A percentile compares a stretch with the other conserved stretches of the same genome.
These are phyloP conservation scores for Drosophila ercepeae DNA, from an alignment of 1,140 invertebrate genomes.

Conservation along the genomic window DNA sequence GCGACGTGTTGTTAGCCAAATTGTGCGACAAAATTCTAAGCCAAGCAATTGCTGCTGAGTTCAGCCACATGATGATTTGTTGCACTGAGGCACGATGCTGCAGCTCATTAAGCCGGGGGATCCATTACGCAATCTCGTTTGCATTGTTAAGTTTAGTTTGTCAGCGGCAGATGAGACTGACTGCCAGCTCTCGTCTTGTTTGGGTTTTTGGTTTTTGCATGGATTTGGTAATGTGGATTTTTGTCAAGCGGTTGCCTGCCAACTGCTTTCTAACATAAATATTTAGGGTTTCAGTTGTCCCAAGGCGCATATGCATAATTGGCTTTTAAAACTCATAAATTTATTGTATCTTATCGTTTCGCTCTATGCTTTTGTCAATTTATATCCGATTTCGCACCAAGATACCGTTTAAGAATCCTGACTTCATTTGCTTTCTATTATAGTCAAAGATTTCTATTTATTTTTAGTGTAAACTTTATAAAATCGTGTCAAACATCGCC, in stretches of 20 bases:
- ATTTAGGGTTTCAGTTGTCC: conserved; percentile 1
- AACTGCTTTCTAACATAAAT: not conserved
- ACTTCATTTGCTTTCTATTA: too few relatives aligned
- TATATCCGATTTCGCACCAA: too few relatives aligned
- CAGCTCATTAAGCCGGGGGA: conserved; percentile 60
- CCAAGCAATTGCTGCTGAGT: not conserved
- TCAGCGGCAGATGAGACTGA: conserved; percentile 30
- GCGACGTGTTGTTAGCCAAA: conserved; percentile 53
- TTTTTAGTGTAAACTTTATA: too few relatives aligned
- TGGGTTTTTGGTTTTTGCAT: conserved; percentile 14
- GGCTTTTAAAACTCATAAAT: not conserved
- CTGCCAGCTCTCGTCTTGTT: conserved; percentile 16
- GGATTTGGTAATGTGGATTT: conserved; percentile 23
- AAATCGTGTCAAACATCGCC: too few relatives aligned
- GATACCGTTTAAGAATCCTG: too few relatives aligned
- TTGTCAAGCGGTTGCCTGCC: not conserved
- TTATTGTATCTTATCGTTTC: too few relatives aligned
- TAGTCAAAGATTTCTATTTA: too few relatives aligned
- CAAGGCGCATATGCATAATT: not conserved
- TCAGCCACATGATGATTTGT: conserved; percentile 60
- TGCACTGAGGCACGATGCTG: conserved; percentile 40
- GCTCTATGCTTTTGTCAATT: too few relatives aligned
- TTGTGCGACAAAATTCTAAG: conserved; percentile 75
- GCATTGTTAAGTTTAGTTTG: conserved; percentile 51
- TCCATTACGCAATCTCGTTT: conserved; percentile 62